Evolutionary conservation across 2,113 vertebrate species (phyloP), one percentile per base, ranked within the genome.

Genomic region (Oncorhynchus masou): DNA sequence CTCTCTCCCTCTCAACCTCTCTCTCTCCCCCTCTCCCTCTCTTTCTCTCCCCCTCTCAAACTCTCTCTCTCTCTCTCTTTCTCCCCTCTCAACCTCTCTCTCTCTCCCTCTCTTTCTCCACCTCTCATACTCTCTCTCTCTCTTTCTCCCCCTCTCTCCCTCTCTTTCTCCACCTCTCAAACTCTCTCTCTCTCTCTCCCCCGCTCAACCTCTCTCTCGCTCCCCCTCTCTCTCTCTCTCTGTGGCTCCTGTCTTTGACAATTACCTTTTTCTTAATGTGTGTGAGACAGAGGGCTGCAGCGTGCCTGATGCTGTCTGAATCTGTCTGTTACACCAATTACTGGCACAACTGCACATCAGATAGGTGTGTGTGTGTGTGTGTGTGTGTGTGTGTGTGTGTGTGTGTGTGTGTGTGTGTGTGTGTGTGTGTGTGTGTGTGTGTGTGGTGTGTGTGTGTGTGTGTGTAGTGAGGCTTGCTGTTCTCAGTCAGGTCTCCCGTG

Each of bases 251-350:
- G 68, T 70, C 78, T 72, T 25, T 67, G 68, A n/a, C 48, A 27
- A 66, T 80, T 81, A 87, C 85, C 84, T 90, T 83, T 86, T 49
- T 88, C 82, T 71, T 80, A 79, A 85, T 11, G 81, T 79, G 62
- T 66, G 25, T 24, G 12, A 76, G 79, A 85, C 82, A 83, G 68
- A 83, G 62, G 86, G 78, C 74, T 62, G 70, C 71, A 60, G 71
- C 2, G 0, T n/a, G 72, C 75, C 77, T 24, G 67, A 81, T 76
- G 75, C 64, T 62, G 80, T 75, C 80, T 77, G 77, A 79, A 80
- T 75, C 2, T 0, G 25, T 24, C 39, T 82, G 78, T 62, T 16
- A n/a, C 60, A 69, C 60, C 57, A 68, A 79, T 80, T 64, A 73
- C 60, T 12, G 6, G 34, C 76, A 69, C 78, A 72, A 48, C 68